Percentiles rank a stretch among this genome's conserved stretches.
Conservation (phyloP, 2,797 vertebrate genomes). For the Babyrousa celebensis region DNA sequence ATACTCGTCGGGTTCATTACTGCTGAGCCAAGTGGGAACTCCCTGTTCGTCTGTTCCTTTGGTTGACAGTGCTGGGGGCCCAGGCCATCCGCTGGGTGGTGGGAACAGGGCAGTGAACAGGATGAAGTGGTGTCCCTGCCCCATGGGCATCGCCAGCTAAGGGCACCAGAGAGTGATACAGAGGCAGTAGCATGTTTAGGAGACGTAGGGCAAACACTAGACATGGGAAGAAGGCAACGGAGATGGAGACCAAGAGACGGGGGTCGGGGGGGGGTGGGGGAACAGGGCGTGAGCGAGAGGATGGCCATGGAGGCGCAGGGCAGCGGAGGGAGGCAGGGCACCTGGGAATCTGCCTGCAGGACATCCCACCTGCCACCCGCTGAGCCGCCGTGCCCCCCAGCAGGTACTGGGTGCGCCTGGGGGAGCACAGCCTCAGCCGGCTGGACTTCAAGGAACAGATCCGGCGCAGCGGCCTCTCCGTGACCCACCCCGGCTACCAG, state of each 20-base stretch:
- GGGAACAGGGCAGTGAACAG: neutral
- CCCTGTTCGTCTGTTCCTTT: accelerated
- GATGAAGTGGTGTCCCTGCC: neutral
- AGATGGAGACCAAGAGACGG: neutral
- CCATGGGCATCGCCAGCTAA: accelerated
- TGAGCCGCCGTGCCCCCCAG: neutral
- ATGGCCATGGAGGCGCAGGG: neutral
- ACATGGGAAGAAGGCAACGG: neutral
- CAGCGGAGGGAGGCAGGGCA: too few relatives aligned
- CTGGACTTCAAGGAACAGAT: constrained; percentile 83
- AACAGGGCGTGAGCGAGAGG: accelerated
- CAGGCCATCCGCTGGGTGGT: neutral
- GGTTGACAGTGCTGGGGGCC: accelerated
- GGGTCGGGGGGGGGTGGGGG: accelerated
- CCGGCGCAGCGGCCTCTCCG: constrained; percentile 71
- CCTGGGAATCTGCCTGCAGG: neutral
- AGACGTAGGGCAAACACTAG: accelerated
- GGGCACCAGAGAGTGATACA: neutral
- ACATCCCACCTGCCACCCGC: accelerated
- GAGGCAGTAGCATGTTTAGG: neutral
- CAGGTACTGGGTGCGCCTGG: constrained; percentile 84
- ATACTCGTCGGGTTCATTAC: too few relatives aligned
- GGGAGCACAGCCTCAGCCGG: constrained; percentile 84
- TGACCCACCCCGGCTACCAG: constrained; percentile 78
- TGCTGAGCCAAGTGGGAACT: too few relatives aligned